phyloP scores from a whole-genome alignment of 2,888 invertebrate genomes.

The Unio pictorum region DNA sequence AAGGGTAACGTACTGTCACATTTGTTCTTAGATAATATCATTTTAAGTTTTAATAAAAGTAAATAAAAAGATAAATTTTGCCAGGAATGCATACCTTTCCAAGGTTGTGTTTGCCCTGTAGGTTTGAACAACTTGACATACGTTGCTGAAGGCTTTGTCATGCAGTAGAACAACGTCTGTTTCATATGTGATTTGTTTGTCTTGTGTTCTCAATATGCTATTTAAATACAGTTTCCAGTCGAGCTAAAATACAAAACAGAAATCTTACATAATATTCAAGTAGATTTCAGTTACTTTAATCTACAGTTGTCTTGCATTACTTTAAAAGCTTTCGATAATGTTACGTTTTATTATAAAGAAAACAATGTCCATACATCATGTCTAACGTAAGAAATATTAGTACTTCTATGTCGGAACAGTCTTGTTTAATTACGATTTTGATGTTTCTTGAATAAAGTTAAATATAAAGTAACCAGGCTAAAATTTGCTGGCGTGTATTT shows the following conservation, averaged over 20 bases:
- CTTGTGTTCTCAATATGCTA: constrained; percentile 20
- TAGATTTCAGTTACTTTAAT: too few species aligned
- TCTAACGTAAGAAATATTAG: too few species aligned
- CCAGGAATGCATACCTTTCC: constrained; percentile 19
- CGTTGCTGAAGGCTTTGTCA: constrained; percentile 36
- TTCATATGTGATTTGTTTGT: constrained; percentile 13
- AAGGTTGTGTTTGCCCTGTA: constrained; percentile 31
- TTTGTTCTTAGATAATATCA: too few species aligned
- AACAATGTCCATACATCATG: neutral
- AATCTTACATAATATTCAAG: neutral
- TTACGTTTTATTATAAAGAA: neutral
- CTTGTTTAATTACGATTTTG: too few species aligned
- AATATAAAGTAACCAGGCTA: too few species aligned
- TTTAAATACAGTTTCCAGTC: constrained; percentile 48
- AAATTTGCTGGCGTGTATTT: too few species aligned
- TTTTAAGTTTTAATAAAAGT: neutral
- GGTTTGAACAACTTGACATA: constrained; percentile 35
- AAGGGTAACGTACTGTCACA: too few species aligned
- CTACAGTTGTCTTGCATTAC: neutral
- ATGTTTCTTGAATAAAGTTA: too few species aligned
- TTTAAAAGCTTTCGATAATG: neutral
- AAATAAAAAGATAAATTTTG: neutral
- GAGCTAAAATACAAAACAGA: constrained; percentile 26
- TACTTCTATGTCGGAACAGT: too few species aligned
- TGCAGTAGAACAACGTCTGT: constrained; percentile 47